phyloP scores from a whole-genome alignment of 2,888 invertebrate genomes.

The Saturnia japonica region DNA sequence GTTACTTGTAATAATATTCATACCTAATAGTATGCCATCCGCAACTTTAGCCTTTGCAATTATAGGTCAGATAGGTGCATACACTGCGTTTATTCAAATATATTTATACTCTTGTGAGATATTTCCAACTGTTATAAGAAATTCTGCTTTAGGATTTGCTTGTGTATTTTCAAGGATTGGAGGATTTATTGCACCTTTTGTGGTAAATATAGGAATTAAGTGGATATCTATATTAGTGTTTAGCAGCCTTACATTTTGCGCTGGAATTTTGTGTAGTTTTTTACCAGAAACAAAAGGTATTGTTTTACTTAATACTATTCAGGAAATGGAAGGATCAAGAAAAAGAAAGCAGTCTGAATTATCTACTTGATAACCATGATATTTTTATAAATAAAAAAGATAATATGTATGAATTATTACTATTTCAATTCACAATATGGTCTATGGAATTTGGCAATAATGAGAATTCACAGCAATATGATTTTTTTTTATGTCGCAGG shows the following conservation, averaged over 20 bases:
- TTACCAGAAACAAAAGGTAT: conserved; percentile 69
- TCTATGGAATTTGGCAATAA: conserved; percentile 42
- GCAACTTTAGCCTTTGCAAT: conserved; percentile 86
- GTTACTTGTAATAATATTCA: conserved; percentile 60
- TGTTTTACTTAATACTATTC: conserved; percentile 65
- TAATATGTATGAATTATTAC: background rate
- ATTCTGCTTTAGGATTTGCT: conserved; percentile 88
- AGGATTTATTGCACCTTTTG: conserved; percentile 86
- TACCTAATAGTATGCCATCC: conserved; percentile 48
- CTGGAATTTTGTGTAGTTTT: conserved; percentile 60
- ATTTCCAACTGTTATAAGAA: conserved; percentile 90
- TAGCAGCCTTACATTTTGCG: conserved; percentile 56
- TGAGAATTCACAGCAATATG: conserved; percentile 58
- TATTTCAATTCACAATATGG: background rate
- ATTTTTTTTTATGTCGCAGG: too few relatives aligned
- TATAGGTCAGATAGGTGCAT: conserved; percentile 88
- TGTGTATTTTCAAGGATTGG: conserved; percentile 86
- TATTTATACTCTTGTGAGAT: conserved; percentile 90
- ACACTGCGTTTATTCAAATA: conserved; percentile 84
- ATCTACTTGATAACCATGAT: conserved; percentile 1
- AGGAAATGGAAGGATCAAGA: conserved; percentile 50
- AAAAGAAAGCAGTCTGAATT: conserved; percentile 12
- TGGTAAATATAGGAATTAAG: conserved; percentile 78
- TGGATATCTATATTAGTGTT: conserved; percentile 69
- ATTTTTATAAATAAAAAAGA: background rate